Percentiles rank a stretch among this genome's conserved stretches.
Evolutionary conservation across 2,888 invertebrate species (phyloP).

Genomic region (Melanotus villosus): DNA sequence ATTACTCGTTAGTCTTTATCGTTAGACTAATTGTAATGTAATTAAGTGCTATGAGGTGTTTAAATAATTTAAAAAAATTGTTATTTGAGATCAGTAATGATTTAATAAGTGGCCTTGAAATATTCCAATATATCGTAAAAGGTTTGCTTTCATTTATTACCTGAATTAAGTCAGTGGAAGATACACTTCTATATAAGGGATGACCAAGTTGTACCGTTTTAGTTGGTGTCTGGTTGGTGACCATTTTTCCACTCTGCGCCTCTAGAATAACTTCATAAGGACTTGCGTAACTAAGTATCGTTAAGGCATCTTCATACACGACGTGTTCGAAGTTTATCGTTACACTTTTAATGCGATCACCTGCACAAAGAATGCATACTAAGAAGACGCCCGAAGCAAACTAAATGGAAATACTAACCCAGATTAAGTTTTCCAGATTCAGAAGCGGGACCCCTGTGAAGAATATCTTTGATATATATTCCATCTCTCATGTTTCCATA

Average conservation of each 20-base stretch:
- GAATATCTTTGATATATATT: conserved; percentile 88
- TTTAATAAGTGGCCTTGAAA: no score
- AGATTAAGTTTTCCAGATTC: conserved; percentile 86
- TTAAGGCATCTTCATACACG: conserved; percentile 91
- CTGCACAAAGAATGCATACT: conserved; percentile 68
- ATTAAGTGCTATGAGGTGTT: no score
- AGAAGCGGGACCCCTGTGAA: conserved; percentile 89
- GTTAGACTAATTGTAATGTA: no score
- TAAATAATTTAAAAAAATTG: no score
- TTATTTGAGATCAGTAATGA: no score
- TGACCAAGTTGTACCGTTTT: conserved; percentile 73
- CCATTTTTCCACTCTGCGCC: conserved; percentile 73
- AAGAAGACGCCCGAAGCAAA: neutral
- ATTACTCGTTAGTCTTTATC: no score
- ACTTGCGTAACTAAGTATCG: conserved; percentile 91
- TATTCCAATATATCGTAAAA: neutral
- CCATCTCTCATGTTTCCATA: conserved; percentile 94
- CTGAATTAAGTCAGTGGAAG: conserved; percentile 82
- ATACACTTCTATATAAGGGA: conserved; percentile 84
- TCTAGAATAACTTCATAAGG: conserved; percentile 90
- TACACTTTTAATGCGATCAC: conserved; percentile 89
- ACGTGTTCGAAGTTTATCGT: conserved; percentile 91
- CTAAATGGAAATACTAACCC: conserved; percentile 70
- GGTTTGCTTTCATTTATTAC: conserved; percentile 66
- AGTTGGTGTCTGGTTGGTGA: conserved; percentile 37